Conservation (phyloP, 2,888 invertebrate genomes). For the Rhopalosiphum nymphaeae region DNA sequence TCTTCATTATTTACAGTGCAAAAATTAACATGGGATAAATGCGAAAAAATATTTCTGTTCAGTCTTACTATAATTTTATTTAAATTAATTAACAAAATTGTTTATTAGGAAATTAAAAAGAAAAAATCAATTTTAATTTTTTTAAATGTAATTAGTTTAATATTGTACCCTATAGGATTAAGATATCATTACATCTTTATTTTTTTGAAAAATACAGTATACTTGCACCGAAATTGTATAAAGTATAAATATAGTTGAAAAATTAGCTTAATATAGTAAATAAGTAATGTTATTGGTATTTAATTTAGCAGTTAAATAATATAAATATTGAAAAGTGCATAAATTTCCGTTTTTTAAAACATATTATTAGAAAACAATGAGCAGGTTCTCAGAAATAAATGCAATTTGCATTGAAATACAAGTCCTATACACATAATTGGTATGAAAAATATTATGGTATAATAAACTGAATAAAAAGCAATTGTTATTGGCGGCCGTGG, state of each 20-base stretch:
- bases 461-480: not conserved
- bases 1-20: not conserved
- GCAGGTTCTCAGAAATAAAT: not conserved
- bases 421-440: not conserved
- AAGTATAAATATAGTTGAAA: not conserved
- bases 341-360: not conserved
- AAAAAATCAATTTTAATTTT: not conserved
- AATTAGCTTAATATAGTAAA: not conserved
- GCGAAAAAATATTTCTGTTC: not conserved
- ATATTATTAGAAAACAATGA: not conserved
- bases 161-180: not conserved
- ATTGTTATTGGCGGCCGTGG: constrained; percentile 1
- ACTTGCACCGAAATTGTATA: not conserved
- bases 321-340: not conserved
- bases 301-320: not conserved
- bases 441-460: not conserved
- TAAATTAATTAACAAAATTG: not conserved
- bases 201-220: not conserved
- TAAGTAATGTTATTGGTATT: not conserved
- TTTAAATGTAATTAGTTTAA: not conserved
- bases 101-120: no score
- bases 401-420: not conserved
- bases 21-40: not conserved
- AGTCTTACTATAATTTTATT: not conserved
- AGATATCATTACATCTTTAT: not conserved